Evolutionary conservation across 2,888 invertebrate genomes (phyloP), one percentile per base, ranked within the genome.

Genomic region (Eumerus sabulonum): DNA sequence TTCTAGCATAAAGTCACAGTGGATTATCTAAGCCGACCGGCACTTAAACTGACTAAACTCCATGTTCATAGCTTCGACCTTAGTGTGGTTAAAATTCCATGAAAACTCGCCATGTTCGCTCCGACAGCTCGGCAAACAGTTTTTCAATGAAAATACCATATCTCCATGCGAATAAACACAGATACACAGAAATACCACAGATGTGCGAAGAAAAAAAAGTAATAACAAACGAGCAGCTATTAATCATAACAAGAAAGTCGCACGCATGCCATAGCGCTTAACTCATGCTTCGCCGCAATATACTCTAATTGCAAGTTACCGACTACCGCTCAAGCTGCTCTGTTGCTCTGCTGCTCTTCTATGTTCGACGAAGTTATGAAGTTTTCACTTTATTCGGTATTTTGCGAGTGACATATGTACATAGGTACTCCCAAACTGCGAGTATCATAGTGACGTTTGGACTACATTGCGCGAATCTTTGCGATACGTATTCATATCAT

Each of bases 191-290:
- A 4, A 2, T 27, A 27, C 27, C 27, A 27, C 27, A 27, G 7
- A 27, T 40, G 40, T 47, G 45, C 18, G 38, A n/a, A 16, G 35
- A 11, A 16, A 38, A 44, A 57, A 35, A 57, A 13, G 44, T 9
- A 18, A 36, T 14, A 16, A 54, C 35, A 62, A 50, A 18, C 71
- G 36, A 54, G 44, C 62, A n/a, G 51, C 67, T 70, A 76, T 70
- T 53, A 72, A 67, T 77, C 56, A 71, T 66, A 79, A 73, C 74
- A 79, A 70, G 74, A 79, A 79, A 79, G 68, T 79, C 77, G 53
- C 73, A 77, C 73, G 74, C 74, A 79, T 74, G 79, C 79, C 79
- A 79, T 70, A 74, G 79, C 79, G 70, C 79, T 79, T 79, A 79
- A 64, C 74, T 79, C 71, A 79, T 53, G 51, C 62, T 73, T 47